Evolutionary conservation across 2,888 invertebrate species (phyloP).

Genomic region (Gibbula magus): DNA sequence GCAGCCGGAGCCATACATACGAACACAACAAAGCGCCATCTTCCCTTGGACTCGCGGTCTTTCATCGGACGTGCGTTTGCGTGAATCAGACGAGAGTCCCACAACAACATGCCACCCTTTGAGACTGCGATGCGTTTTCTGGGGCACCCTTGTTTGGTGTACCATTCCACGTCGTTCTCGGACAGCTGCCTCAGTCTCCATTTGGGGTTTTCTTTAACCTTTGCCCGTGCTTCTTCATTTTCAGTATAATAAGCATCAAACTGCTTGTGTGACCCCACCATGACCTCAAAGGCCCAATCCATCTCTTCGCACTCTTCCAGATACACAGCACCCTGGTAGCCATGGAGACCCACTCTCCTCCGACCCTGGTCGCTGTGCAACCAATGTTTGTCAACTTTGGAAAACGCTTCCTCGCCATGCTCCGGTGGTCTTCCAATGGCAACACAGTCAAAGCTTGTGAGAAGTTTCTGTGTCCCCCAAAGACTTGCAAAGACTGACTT

Average conservation of each 20-base stretch:
- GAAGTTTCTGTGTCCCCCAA: slow-evolving; percentile 66
- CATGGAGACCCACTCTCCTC: slow-evolving; percentile 60
- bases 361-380: slow-evolving; percentile 65
- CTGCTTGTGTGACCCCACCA: slow-evolving; percentile 47
- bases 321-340: slow-evolving; percentile 59
- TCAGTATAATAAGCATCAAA: slow-evolving; percentile 20
- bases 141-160: slow-evolving; percentile 45
- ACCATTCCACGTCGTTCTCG: slow-evolving; percentile 52
- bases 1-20: slow-evolving; percentile 67
- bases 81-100: slow-evolving; percentile 69
- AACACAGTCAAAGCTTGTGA: slow-evolving; percentile 64
- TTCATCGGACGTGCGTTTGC: slow-evolving; percentile 60
- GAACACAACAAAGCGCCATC: slow-evolving; percentile 65
- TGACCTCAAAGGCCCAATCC: slow-evolving; percentile 54
- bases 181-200: slow-evolving; percentile 31
- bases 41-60: slow-evolving; percentile 49
- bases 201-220: neutral
- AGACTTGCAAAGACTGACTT: slow-evolving; percentile 60
- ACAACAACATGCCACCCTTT: slow-evolving; percentile 66
- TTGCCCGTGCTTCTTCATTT: neutral
- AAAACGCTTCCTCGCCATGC: slow-evolving; percentile 51
- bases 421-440: slow-evolving; percentile 70
- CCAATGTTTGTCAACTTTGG: slow-evolving; percentile 47
- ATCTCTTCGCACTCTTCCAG: slow-evolving; percentile 51
- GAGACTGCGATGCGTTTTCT: slow-evolving; percentile 58